Base-by-base conservation (phyloP, 2,888 invertebrate genomes). In the Pammene aurita region DNA sequence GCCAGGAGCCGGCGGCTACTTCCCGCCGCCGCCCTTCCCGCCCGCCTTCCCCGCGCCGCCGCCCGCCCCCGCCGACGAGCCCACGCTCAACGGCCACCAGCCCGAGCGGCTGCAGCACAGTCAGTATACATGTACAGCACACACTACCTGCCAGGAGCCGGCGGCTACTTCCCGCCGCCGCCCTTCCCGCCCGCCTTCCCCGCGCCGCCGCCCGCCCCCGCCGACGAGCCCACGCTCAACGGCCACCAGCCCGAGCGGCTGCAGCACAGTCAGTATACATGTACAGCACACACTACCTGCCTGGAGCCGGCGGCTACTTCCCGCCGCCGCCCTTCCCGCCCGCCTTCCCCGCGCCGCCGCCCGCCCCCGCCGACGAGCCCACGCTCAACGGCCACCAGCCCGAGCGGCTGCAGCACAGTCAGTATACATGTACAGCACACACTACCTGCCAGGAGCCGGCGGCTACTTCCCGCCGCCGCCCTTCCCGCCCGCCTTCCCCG, bases 401-500 rank as follows among this genome's bases (percentile, higher is more conserved):
- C 88, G 76, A 77, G 81, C 72, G 16, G 65, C 55, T 44, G 46
- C n/a, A 71, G 71, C n/a, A 71, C 55, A 48, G 67, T 66, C 68
- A 71, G 60, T 60, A n/a, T n/a, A n/a, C n/a, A n/a, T n/a, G n/a
- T n/a, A n/a, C n/a, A n/a, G n/a, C n/a, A 60, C n/a, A 44, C 42
- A 2, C 9, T 6, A 41, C 38, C 7, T 7, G 7, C 11, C 44
- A 52, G 50, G 16, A 7, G 50, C 5, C 18, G n/a, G n/a, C 72
- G 80, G 78, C 71, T 75, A 77, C 78, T 82, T 81, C 85, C 88
- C 89, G 73, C 80, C 91, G 73, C 79, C 89, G 78, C 92, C 82
- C 78, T 78, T 80, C 69, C 78, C 71, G 57, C 74, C 73, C 77
- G 81, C 84, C 80, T 82, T 86, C 76, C 81, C 84, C 78, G 41